Evolutionary conservation across 2,797 vertebrate genomes (phyloP).

Genomic region (Ptychadena robeensis): DNA sequence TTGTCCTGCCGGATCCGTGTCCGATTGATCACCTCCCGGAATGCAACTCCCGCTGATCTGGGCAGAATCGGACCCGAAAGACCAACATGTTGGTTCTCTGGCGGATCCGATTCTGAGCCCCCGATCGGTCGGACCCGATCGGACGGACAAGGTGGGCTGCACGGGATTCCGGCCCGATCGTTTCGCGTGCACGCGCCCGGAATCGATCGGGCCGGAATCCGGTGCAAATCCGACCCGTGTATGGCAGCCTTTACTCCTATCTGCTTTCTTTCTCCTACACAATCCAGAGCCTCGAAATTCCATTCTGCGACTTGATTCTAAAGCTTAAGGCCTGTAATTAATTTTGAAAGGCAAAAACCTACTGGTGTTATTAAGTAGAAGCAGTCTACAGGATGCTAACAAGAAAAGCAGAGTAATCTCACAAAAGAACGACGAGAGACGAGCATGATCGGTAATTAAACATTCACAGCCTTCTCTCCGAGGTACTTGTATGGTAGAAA

Average conservation of each 20-base stretch:
- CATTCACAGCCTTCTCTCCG: conserved; percentile 23
- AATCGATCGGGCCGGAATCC: too few species aligned
- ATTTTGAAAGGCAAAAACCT: conserved; percentile 38
- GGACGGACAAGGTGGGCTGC: too few species aligned
- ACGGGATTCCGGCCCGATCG: too few species aligned
- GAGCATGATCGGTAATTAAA: conserved; percentile 32
- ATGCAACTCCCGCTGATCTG: too few species aligned
- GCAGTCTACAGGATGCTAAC: conserved; percentile 38
- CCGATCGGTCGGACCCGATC: too few species aligned
- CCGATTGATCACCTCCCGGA: too few species aligned
- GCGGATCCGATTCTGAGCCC: too few species aligned
- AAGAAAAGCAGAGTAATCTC: conserved; percentile 34
- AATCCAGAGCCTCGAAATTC: conserved; percentile 15
- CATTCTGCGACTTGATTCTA: conserved; percentile 10
- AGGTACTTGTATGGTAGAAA: conserved; percentile 2
- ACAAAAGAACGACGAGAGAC: conserved; percentile 49
- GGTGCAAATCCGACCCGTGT: too few species aligned
- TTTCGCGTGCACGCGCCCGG: too few species aligned
- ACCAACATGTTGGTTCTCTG: too few species aligned
- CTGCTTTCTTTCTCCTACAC: conserved; percentile 26
- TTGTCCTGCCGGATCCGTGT: too few species aligned
- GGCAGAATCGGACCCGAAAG: too few species aligned
- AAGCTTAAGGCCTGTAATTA: conserved; percentile 52
- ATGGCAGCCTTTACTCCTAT: conserved; percentile 10
- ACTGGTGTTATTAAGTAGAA: conserved; percentile 41